A percentile compares a stretch with the other conserved stretches of the same genome.
These are phyloP conservation scores for Bothrops jararaca DNA, from an alignment of 2,113 vertebrate species.

Conservation along the genomic window DNA sequence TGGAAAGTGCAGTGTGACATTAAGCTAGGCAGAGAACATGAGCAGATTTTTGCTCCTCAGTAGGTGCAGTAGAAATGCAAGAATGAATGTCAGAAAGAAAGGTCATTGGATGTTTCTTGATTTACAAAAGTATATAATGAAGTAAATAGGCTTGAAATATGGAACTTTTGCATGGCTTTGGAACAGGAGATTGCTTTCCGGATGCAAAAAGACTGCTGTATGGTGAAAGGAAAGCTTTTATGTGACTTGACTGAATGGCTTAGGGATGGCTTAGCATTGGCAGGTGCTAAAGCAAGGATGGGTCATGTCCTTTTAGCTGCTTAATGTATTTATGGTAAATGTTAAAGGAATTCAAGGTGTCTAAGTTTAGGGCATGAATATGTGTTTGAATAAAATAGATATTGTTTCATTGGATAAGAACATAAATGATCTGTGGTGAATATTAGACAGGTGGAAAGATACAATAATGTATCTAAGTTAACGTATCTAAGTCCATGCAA, in stretches of 20 bases:
- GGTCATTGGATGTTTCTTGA: background rate
- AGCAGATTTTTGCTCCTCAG: background rate
- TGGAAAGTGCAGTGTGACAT: background rate
- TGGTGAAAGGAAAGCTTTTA: background rate
- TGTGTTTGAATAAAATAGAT: background rate
- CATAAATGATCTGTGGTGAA: background rate
- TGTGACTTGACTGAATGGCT: background rate
- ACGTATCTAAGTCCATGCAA: background rate
- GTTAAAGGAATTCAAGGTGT: background rate
- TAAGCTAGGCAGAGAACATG: background rate
- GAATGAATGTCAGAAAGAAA: background rate
- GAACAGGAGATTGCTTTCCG: background rate
- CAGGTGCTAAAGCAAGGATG: background rate
- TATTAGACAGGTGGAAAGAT: background rate
- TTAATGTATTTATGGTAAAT: background rate
- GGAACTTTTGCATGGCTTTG: background rate
- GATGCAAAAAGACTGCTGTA: background rate
- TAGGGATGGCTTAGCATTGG: background rate
- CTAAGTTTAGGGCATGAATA: background rate
- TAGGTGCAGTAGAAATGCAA: background rate
- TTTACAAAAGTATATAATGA: background rate
- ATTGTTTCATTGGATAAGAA: background rate
- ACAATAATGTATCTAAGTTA: background rate
- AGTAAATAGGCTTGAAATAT: background rate
- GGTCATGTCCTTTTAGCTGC: background rate